phyloP scores from a whole-genome alignment of 2,888 invertebrate species.

The Zonitis immaculata region DNA sequence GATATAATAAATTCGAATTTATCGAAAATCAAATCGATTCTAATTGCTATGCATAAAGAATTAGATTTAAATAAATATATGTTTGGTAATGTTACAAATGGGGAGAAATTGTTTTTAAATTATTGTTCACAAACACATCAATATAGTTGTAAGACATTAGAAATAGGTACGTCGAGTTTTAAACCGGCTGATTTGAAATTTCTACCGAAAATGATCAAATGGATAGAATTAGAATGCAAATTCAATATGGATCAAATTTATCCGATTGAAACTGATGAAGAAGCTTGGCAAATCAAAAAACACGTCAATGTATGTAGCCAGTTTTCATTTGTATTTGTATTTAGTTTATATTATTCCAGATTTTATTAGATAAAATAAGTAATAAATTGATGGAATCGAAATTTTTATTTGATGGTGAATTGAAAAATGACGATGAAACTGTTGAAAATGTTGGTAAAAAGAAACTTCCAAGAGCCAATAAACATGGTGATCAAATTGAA shows the following conservation, averaged over 20 bases:
- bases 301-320: constrained; percentile 59
- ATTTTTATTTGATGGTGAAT: constrained; percentile 69
- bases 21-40: constrained; percentile 56
- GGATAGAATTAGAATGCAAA: constrained; percentile 72
- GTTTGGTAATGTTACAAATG: constrained; percentile 54
- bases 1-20: constrained; percentile 58
- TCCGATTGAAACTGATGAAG: constrained; percentile 60
- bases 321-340: not conserved
- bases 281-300: constrained; percentile 61
- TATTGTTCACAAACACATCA: constrained; percentile 54
- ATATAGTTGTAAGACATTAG: constrained; percentile 62
- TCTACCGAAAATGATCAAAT: constrained; percentile 62
- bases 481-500: constrained; percentile 48
- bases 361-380: constrained; percentile 57
- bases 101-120: constrained; percentile 63
- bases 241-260: constrained; percentile 73
- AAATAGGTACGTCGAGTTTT: constrained; percentile 54
- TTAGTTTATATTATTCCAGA: constrained; percentile 44
- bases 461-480: constrained; percentile 42
- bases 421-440: constrained; percentile 58
- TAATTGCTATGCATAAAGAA: constrained; percentile 56
- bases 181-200: constrained; percentile 76
- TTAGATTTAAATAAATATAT: constrained; percentile 56
- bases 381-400: constrained; percentile 60
- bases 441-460: constrained; percentile 62